These are phyloP conservation scores for Laterallus jamaicensis DNA, from an alignment of 2,113 vertebrate genomes.

Conservation along the genomic window DNA sequence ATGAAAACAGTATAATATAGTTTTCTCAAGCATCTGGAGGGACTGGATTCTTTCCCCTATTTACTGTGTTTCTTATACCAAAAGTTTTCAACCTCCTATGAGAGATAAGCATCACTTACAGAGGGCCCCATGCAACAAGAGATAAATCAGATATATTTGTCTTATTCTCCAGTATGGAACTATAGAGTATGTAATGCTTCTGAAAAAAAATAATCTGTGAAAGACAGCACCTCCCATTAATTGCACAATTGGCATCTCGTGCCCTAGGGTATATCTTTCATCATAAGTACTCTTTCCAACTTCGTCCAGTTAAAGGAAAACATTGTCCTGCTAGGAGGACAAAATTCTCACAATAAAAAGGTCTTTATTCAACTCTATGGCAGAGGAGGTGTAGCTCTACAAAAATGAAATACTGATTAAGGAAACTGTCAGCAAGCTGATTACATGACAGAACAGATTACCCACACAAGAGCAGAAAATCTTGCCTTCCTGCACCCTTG, in stretches of 20 bases:
- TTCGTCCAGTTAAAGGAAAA: background rate
- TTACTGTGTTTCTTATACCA: background rate
- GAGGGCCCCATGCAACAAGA: background rate
- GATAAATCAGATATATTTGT: background rate
- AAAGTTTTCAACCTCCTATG: background rate
- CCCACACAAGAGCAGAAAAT: background rate
- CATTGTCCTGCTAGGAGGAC: background rate
- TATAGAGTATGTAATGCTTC: background rate
- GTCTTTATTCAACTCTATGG: background rate
- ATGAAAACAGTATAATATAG: background rate
- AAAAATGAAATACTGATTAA: conserved; percentile 15
- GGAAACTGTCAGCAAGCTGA: background rate
- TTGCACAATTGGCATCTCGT: background rate
- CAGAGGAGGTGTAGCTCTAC: background rate
- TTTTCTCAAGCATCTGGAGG: background rate
- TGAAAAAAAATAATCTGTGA: background rate
- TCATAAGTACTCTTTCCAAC: background rate
- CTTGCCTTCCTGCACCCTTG: background rate
- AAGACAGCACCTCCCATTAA: background rate
- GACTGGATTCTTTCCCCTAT: background rate
- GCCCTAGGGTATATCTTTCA: background rate
- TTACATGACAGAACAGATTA: background rate
- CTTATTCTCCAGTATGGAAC: background rate
- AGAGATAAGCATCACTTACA: background rate
- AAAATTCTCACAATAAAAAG: background rate